phyloP scores from a whole-genome alignment of 2,888 invertebrate species.

The Geophilus truncorum region DNA sequence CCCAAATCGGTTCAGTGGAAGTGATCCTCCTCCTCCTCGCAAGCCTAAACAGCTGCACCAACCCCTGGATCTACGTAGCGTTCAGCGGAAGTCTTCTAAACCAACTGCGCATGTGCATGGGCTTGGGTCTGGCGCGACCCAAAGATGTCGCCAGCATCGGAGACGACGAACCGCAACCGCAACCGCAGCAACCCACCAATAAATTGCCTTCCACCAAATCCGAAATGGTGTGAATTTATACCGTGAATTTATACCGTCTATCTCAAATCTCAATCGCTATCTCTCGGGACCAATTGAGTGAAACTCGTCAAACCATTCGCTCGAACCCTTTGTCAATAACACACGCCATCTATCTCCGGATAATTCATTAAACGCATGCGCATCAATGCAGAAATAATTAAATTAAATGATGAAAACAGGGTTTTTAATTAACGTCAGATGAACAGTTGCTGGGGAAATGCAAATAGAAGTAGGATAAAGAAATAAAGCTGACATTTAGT shows the following conservation, averaged over 20 bases:
- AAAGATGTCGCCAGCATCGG: slow-evolving; percentile 35
- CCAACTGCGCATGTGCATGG: slow-evolving; percentile 37
- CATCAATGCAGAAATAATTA: not conserved
- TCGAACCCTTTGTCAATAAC: not conserved
- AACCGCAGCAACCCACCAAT: slow-evolving; percentile 2
- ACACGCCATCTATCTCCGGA: not conserved
- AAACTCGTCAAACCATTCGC: not conserved
- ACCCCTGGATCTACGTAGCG: slow-evolving; percentile 52
- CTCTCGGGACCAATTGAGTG: not conserved
- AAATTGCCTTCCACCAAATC: slow-evolving; percentile 18
- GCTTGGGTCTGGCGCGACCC: slow-evolving; percentile 35
- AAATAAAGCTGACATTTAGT: too few species aligned
- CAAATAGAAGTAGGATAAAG: too few species aligned
- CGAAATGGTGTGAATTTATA: slow-evolving; percentile 3
- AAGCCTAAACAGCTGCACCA: slow-evolving; percentile 53
- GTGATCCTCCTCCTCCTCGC: slow-evolving; percentile 45
- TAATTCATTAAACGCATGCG: not conserved
- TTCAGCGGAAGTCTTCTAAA: slow-evolving; percentile 41
- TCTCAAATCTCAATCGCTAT: not conserved
- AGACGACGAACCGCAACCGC: slow-evolving; percentile 36
- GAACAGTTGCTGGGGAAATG: not conserved
- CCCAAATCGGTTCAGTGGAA: slow-evolving; percentile 33
- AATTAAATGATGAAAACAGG: not conserved
- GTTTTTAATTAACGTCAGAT: not conserved
- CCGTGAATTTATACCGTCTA: too few species aligned